Conservation (phyloP, 2,113 vertebrate genomes). For the Channa maculata region DNA sequence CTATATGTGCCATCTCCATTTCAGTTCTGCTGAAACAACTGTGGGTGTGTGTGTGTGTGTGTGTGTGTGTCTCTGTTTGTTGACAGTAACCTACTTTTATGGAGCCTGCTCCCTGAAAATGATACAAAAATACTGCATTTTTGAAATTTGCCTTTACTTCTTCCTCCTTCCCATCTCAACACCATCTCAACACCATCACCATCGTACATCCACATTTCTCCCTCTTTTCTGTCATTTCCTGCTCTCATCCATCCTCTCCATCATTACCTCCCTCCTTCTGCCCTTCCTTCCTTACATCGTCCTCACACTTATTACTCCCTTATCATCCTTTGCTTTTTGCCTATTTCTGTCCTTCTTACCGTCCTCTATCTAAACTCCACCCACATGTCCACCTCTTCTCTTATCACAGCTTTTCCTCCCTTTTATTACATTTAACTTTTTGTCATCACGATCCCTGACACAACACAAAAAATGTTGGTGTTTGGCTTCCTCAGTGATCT, state of each 20-base stretch:
- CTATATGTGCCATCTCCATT: slow-evolving; percentile 49
- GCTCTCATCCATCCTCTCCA: not conserved
- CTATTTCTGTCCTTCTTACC: not conserved
- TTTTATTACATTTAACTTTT: too few species aligned
- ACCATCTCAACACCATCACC: too few species aligned
- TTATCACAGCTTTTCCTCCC: too few species aligned
- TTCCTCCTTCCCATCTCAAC: slow-evolving; percentile 21
- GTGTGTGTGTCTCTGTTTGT: slow-evolving; percentile 52
- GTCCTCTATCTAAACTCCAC: too few species aligned
- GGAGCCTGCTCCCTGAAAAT: slow-evolving; percentile 70
- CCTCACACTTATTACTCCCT: too few species aligned
- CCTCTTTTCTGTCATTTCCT: not conserved
- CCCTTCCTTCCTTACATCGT: not conserved
- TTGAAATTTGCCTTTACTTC: slow-evolving; percentile 31
- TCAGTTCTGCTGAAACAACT: slow-evolving; percentile 22
- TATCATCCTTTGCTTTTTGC: not conserved
- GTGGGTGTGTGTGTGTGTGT: slow-evolving; percentile 48
- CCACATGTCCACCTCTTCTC: too few species aligned
- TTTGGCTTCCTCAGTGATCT: too few species aligned
- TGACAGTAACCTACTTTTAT: slow-evolving; percentile 80
- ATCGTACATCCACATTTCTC: not conserved
- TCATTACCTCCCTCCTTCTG: too few species aligned
- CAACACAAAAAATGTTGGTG: too few species aligned
- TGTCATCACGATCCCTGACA: too few species aligned
- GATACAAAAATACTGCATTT: slow-evolving; percentile 72